A percentile compares a stretch with the other conserved stretches of the same genome.
These are phyloP conservation scores for Hyaena hyaena DNA, from an alignment of 2,113 vertebrate genomes.

Conservation along the genomic window DNA sequence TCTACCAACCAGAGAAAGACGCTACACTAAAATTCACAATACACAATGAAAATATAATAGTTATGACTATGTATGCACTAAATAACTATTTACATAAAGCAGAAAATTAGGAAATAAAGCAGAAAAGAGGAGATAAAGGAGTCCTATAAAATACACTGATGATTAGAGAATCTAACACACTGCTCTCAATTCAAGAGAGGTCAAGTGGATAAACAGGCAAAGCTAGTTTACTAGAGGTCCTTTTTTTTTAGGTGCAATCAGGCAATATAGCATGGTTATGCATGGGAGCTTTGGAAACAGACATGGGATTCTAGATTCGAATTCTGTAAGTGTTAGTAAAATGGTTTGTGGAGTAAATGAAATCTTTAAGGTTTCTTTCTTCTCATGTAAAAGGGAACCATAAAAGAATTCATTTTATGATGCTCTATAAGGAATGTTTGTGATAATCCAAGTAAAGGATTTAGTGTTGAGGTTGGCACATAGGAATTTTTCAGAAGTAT, in stretches of 20 bases:
- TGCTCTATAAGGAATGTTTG: too few relatives aligned
- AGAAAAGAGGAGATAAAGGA: background rate
- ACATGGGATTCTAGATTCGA: too few relatives aligned
- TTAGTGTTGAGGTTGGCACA: background rate
- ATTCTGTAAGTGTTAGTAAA: background rate
- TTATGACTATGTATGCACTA: background rate
- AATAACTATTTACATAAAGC: background rate
- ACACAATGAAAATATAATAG: background rate
- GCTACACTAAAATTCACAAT: background rate
- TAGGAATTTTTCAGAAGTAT: background rate
- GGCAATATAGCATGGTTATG: rapidly evolving
- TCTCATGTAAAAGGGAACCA: background rate
- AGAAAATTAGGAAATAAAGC: background rate
- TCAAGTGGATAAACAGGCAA: background rate
- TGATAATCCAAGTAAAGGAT: background rate
- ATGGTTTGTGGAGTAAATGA: background rate
- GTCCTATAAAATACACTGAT: background rate
- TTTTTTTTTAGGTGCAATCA: background rate
- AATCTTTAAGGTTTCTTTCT: background rate
- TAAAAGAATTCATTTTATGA: background rate
- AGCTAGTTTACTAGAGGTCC: background rate
- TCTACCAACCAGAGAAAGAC: background rate
- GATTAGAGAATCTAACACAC: background rate
- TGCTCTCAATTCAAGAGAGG: too few relatives aligned
- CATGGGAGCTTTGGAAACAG: background rate